Percentiles rank a stretch among this genome's conserved stretches.
phyloP scores from a whole-genome alignment of 1,140 invertebrate species.

The Pachypsylla venusta region DNA sequence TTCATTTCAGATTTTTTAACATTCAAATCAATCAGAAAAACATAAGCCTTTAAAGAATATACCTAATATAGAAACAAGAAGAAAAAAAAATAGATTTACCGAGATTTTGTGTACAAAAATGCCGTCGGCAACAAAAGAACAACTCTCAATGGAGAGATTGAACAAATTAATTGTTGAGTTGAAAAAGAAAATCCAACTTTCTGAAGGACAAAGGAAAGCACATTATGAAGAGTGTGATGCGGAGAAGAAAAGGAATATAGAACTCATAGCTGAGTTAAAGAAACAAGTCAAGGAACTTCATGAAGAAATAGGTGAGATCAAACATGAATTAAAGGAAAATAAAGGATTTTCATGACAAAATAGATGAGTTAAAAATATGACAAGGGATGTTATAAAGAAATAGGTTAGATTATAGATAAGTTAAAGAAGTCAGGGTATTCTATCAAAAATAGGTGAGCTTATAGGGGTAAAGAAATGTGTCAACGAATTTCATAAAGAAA shows the following conservation, averaged over 20 bases:
- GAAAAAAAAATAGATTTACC: too few relatives aligned
- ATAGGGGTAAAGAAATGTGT: not conserved
- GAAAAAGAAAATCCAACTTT: conserved; percentile 64
- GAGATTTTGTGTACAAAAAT: too few relatives aligned
- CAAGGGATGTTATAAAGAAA: too few relatives aligned
- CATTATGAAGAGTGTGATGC: conserved; percentile 60
- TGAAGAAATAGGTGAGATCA: conserved; percentile 35
- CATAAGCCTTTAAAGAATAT: too few relatives aligned
- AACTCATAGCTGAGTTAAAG: conserved; percentile 52
- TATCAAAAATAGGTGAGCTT: too few relatives aligned
- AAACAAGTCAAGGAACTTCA: conserved; percentile 50
- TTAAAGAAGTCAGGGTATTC: too few relatives aligned
- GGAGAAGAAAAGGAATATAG: conserved; percentile 49
- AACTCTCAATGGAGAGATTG: conserved; percentile 30
- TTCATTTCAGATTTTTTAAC: too few relatives aligned
- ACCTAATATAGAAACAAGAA: too few relatives aligned
- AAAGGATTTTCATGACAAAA: conserved; percentile 36
- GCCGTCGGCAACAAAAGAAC: conserved; percentile 13
- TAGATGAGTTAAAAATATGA: too few relatives aligned
- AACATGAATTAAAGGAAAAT: too few relatives aligned
- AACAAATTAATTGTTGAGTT: conserved; percentile 62
- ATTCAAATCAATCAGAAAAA: too few relatives aligned
- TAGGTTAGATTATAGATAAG: too few relatives aligned
- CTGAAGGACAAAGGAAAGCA: conserved; percentile 72
- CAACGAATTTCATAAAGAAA: not conserved